A percentile compares a stretch with the other conserved stretches of the same genome.
Evolutionary conservation across 2,797 vertebrate genomes (phyloP).

Genomic region (Paguma larvata): DNA sequence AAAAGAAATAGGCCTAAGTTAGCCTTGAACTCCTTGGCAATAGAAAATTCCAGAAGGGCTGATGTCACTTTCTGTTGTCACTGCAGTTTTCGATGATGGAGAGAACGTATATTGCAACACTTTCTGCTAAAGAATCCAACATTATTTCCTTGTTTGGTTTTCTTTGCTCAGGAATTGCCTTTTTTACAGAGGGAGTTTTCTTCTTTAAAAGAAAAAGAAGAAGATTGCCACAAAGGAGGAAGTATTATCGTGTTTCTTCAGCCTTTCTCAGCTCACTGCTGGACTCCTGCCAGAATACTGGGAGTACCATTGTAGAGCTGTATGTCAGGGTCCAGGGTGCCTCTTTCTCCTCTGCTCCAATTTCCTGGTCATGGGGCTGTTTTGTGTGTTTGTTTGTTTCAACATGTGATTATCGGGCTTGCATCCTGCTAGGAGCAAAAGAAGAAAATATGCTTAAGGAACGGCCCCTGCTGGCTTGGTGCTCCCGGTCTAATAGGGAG

Average conservation of each 20-base stretch:
- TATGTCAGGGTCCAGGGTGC: neutral
- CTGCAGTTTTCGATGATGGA: constrained; percentile 41
- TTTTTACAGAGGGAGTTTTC: constrained; percentile 7
- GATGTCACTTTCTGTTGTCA: neutral
- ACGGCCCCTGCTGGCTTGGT: neutral
- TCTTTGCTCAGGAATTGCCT: constrained; percentile 32
- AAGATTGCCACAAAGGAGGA: neutral
- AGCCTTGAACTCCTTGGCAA: neutral
- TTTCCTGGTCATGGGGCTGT: neutral
- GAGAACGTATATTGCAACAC: neutral
- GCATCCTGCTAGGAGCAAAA: neutral
- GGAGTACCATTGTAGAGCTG: neutral
- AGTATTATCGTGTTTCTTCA: neutral
- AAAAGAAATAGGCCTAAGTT: neutral
- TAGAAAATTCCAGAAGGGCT: constrained; percentile 52
- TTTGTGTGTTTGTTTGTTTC: neutral
- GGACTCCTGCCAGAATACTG: neutral
- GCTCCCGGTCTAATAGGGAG: neutral
- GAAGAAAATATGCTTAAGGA: neutral
- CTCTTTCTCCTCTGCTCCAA: neutral
- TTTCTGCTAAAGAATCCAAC: constrained; percentile 5
- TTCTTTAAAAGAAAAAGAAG: constrained; percentile 39
- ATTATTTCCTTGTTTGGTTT: neutral
- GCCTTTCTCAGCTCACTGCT: neutral
- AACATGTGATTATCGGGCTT: neutral